Evolutionary conservation across 2,888 invertebrate genomes (phyloP).

Genomic region (Ametastegia equiseti): DNA sequence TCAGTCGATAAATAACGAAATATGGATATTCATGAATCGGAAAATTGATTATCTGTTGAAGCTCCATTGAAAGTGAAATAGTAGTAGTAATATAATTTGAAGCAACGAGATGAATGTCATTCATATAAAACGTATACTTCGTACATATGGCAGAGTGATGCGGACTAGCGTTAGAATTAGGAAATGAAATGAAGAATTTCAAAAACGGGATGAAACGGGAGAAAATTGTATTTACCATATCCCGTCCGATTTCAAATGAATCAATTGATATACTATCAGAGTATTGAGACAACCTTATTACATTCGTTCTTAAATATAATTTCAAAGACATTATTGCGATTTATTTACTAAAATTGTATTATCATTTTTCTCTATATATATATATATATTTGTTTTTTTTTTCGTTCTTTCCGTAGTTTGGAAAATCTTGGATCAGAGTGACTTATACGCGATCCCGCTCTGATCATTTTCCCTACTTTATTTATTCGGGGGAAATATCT

Average conservation of each 20-base stretch:
- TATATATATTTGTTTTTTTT: background rate
- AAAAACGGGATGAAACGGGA: background rate
- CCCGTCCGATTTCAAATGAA: conserved; percentile 54
- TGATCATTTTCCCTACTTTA: background rate
- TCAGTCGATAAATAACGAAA: too few species aligned
- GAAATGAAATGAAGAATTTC: conserved; percentile 24
- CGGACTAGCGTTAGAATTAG: conserved; percentile 64
- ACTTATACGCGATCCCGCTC: background rate
- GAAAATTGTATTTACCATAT: conserved; percentile 52
- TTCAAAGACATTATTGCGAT: conserved; percentile 45
- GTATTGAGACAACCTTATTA: conserved; percentile 43
- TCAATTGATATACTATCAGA: conserved; percentile 33
- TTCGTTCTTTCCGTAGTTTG: background rate
- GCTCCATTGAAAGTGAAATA: too few species aligned
- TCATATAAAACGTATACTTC: conserved; percentile 62
- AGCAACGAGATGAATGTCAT: conserved; percentile 46
- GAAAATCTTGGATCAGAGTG: background rate
- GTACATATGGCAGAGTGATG: conserved; percentile 64
- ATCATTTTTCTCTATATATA: conserved; percentile 24
- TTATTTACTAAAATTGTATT: conserved; percentile 25
- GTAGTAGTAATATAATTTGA: background rate
- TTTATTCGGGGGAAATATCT: background rate
- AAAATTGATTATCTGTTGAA: too few species aligned
- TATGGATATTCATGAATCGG: too few species aligned
- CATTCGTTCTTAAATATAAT: conserved; percentile 36